Evolutionary conservation across 1,140 invertebrate species (phyloP).

Genomic region (Drosophila repletoides): DNA sequence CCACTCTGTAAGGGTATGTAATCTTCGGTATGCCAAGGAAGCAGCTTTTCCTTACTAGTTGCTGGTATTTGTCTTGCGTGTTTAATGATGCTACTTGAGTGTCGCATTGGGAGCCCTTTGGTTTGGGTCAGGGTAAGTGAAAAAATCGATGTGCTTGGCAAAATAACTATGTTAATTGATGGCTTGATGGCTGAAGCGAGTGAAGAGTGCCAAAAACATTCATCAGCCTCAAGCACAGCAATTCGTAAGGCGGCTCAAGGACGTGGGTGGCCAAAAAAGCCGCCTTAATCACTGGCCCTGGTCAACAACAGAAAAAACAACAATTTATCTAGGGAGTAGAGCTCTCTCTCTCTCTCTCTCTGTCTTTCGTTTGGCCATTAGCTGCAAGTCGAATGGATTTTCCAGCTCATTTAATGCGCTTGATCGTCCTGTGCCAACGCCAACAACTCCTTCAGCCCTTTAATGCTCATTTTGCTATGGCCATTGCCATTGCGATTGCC

Average conservation of each 20-base stretch:
- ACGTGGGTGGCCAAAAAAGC: background rate
- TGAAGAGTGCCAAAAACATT: background rate
- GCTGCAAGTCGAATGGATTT: conserved; percentile 41
- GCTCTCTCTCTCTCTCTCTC: too few relatives aligned
- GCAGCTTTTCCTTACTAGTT: too few relatives aligned
- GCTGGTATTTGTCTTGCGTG: background rate
- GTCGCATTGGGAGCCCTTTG: conserved; percentile 38
- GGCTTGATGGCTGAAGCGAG: background rate
- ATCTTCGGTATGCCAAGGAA: too few relatives aligned
- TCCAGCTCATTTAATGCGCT: conserved; percentile 46
- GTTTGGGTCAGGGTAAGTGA: conserved; percentile 32
- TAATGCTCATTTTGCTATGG: background rate
- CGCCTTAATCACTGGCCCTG: conserved; percentile 21
- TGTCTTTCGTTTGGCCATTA: conserved; percentile 30
- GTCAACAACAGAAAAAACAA: background rate
- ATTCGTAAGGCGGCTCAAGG: conserved; percentile 10
- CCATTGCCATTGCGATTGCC: conserved; percentile 4
- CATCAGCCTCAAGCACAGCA: conserved; percentile 12
- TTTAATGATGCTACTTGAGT: conserved; percentile 25
- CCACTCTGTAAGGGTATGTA: too few relatives aligned
- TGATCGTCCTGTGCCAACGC: conserved; percentile 23
- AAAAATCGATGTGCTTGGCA: background rate
- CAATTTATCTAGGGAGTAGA: conserved; percentile 6
- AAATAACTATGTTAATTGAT: conserved; percentile 41
- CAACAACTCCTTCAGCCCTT: background rate